Conservation (phyloP, 2,797 vertebrate species). For the Poeciliopsis infans region DNA sequence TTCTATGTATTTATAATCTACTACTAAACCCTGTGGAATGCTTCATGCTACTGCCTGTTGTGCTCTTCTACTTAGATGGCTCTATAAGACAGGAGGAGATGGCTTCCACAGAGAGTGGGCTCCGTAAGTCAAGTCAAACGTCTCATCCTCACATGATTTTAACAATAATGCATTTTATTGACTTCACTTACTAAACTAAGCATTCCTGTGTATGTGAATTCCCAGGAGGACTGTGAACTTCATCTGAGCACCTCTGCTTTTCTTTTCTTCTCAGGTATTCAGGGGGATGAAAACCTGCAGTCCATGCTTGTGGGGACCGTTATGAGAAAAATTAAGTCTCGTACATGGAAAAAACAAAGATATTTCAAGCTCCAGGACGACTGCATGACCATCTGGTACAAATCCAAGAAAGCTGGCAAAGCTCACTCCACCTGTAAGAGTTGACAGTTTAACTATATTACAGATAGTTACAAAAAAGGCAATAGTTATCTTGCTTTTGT, state of each 20-base stretch:
- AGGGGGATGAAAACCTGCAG: constrained; percentile 84
- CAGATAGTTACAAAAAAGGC: background rate
- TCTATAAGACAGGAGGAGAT: constrained; percentile 68
- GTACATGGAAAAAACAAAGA: constrained; percentile 93
- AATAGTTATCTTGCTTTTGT: background rate
- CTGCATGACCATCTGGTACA: constrained; percentile 94
- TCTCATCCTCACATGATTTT: background rate
- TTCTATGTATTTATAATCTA: background rate
- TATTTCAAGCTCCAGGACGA: constrained; percentile 93
- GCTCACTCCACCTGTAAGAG: constrained; percentile 91
- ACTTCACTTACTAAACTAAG: too few species aligned
- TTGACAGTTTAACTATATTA: background rate
- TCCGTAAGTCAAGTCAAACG: constrained; percentile 69
- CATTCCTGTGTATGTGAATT: background rate
- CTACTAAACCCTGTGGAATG: background rate
- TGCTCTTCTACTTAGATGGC: constrained; percentile 47
- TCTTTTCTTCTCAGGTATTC: constrained; percentile 77
- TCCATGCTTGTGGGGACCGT: constrained; percentile 88
- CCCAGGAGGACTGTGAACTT: background rate
- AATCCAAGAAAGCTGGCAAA: constrained; percentile 88
- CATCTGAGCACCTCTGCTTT: background rate
- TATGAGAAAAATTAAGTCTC: constrained; percentile 95
- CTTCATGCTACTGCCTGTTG: background rate
- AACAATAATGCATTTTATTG: background rate
- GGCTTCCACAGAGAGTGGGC: constrained; percentile 67